phyloP scores from a whole-genome alignment of 2,797 vertebrate genomes.

The Tarsius wallacei region DNA sequence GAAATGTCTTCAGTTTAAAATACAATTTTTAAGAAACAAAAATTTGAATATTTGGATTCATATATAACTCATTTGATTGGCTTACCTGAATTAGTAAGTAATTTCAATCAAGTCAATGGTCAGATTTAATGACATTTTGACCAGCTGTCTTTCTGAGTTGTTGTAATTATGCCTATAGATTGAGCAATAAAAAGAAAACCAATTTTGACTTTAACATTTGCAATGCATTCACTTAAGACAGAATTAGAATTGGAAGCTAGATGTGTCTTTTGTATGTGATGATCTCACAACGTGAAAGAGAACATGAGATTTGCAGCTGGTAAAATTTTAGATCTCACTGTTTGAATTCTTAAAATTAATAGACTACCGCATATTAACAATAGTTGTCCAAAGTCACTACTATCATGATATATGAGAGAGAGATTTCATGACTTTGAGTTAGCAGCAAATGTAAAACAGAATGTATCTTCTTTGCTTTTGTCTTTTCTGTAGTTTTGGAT shows the following conservation, averaged over 20 bases:
- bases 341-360: conserved; percentile 8
- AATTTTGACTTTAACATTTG: not conserved
- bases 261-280: conserved; percentile 17
- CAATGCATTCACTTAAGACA: conserved; percentile 10
- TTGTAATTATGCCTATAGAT: not conserved
- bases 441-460: conserved; percentile 66
- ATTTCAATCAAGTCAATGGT: conserved; percentile 33
- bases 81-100: conserved; percentile 48
- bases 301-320: conserved; percentile 18
- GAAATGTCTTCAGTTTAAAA: conserved; percentile 41
- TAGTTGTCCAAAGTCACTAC: conserved; percentile 42
- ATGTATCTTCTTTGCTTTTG: conserved; percentile 87
- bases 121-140: not conserved
- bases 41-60: not conserved
- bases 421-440: not conserved
- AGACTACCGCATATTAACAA: not conserved
- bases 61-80: conserved; percentile 2
- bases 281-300: conserved; percentile 59
- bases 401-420: not conserved
- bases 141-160: conserved; percentile 44
- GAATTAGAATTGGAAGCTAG: conserved; percentile 46
- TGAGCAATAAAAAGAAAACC: not conserved
- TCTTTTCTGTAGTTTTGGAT: conserved; percentile 90
- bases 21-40: conserved; percentile 45
- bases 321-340: conserved; percentile 29